These are phyloP conservation scores for Procambarus clarkii DNA, from an alignment of 1,140 invertebrate genomes.

Conservation along the genomic window DNA sequence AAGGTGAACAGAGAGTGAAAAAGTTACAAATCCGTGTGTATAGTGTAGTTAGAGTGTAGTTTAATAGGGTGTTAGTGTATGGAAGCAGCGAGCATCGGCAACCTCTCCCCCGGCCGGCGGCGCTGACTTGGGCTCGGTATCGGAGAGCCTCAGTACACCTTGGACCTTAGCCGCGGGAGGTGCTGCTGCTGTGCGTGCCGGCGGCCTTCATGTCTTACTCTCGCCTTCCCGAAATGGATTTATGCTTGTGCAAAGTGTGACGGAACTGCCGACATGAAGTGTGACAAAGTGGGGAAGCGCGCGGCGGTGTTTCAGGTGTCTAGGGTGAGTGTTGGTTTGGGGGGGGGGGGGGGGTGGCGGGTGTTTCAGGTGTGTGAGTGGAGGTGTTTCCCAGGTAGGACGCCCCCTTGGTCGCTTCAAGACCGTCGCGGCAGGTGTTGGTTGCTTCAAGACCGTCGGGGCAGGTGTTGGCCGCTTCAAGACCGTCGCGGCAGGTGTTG, in stretches of 20 bases:
- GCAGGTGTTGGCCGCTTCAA: no score
- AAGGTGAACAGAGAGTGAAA: no score
- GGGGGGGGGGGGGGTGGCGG: not conserved
- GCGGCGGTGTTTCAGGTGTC: slow-evolving; percentile 62
- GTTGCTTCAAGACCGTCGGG: no score
- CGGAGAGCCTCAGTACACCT: slow-evolving; percentile 43
- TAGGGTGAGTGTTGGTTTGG: slow-evolving; percentile 53
- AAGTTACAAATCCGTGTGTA: no score
- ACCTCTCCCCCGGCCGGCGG: not conserved
- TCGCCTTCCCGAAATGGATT: slow-evolving; percentile 14
- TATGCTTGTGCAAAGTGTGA: slow-evolving; percentile 43
- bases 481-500: no score
- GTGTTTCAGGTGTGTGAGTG: not conserved
- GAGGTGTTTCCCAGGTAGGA: no score
- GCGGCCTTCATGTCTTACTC: slow-evolving; percentile 9
- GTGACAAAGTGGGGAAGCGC: slow-evolving; percentile 55
- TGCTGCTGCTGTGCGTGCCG: slow-evolving; percentile 8
- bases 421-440: no score
- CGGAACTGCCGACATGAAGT: slow-evolving; percentile 10
- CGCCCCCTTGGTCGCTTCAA: no score
- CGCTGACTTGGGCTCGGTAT: not conserved
- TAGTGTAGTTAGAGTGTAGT: no score
- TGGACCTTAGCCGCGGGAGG: slow-evolving; percentile 26
- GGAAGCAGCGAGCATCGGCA: not conserved
- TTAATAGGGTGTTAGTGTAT: no score